Base-by-base conservation (phyloP, 53 echinoderm and acorn worm genomes). In the Henricia sp. region DNA sequence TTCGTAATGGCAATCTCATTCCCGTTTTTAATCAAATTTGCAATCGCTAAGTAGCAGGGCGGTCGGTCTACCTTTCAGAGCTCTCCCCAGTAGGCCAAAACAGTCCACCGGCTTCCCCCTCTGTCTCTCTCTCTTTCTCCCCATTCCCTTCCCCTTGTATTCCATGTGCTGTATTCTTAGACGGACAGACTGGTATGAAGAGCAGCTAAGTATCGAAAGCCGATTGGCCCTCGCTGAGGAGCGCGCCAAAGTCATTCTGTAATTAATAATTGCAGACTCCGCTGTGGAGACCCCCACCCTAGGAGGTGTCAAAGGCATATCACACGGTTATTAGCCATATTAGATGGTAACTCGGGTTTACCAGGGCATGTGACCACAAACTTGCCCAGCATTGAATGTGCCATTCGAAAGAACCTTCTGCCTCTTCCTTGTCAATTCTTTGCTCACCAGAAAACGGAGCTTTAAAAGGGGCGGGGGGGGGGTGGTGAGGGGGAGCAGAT, bases 1-100 rank as follows among this genome's bases (percentile, higher is more conserved):
- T 80, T 80, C 64, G 57, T 80, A 80, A 80, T 64, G 80, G 64
- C 80, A 80, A 80, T 80, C 64, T 80, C 80, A 80, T 80, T 80
- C 80, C 80, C 80, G 65, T 64, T 80, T 80, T 44, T 80, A 80
- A 80, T 80, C 80, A 64, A 62, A 80, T 80, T 80, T 80, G 63
- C 64, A 80, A 80, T 80, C 80, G 80, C 64, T 80, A 80, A 80
- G 80, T 80, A 80, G 40, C 80, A 50, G 63, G 80, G 80, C 80
- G 80, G 80, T 50, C n/a, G 64, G 80, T 80, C 50, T 44, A 80
- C 50, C n/a, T 80, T 53, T 36, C 19, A 32, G 48, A 63, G 11
- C 80, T 29, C 76, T 60, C 4, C 6, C 6, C 48, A 10, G 70
- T 28, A 46, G 48, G 70, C 38, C 36, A 77, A 32, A 64, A 64